phyloP scores from a whole-genome alignment of 2,113 vertebrate species.

The Microcebus griseorufus region DNA sequence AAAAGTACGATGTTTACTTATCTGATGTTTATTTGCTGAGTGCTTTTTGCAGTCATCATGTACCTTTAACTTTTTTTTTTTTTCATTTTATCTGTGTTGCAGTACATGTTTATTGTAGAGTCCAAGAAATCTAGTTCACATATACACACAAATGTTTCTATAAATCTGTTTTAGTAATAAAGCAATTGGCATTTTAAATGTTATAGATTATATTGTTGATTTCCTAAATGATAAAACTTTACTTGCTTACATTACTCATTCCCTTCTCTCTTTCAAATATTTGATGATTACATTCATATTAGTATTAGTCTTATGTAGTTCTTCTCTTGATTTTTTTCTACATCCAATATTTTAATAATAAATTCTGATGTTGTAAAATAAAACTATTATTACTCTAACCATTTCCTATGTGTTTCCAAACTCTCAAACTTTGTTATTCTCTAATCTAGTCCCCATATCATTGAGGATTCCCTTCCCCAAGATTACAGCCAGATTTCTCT shows the following conservation, averaged over 20 bases:
- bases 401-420: neutral
- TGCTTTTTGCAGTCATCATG: neutral
- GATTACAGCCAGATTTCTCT: neutral
- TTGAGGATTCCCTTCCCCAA: neutral
- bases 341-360: neutral
- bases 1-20: neutral
- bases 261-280: neutral
- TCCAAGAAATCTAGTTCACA: neutral
- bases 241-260: neutral
- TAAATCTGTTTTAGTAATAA: neutral
- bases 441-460: neutral
- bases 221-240: neutral
- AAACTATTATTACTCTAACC: neutral
- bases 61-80: neutral
- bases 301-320: neutral
- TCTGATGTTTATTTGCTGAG: neutral
- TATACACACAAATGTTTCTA: neutral
- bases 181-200: neutral
- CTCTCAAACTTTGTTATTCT: neutral
- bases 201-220: neutral
- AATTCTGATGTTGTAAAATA: neutral
- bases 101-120: neutral
- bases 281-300: neutral
- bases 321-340: neutral
- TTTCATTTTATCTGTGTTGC: neutral